These are phyloP conservation scores for Hemicentrotus pulcherrimus DNA, from an alignment of 35 echinoderm and acorn worm genomes.

Conservation along the genomic window DNA sequence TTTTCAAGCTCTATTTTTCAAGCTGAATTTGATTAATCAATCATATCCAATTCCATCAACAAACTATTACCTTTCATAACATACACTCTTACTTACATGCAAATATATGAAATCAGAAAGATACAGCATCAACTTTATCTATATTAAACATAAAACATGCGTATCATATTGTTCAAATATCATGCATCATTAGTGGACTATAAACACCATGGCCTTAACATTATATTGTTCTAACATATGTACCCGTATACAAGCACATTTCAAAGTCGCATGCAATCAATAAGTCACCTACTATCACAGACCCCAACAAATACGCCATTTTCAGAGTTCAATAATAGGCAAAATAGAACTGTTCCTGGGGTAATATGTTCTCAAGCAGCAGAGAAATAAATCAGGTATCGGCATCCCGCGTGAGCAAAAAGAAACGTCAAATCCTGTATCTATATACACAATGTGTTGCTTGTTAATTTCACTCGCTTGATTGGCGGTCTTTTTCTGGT, in stretches of 20 bases:
- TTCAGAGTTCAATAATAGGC: neutral
- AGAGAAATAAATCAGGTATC: neutral
- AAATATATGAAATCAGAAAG: no score
- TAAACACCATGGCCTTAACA: neutral
- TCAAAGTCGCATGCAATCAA: neutral
- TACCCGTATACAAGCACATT: neutral
- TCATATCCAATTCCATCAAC: no score
- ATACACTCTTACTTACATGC: no score
- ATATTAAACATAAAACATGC: no score
- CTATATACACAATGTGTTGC: neutral
- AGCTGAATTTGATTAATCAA: no score
- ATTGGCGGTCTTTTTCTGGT: no score
- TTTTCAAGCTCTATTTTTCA: no score
- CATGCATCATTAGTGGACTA: neutral
- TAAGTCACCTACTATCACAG: neutral
- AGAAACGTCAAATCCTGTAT: conserved; percentile 9
- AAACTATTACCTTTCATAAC: no score
- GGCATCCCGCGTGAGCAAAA: neutral
- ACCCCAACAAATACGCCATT: neutral
- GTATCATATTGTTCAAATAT: neutral
- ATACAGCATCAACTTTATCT: no score
- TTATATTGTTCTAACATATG: neutral
- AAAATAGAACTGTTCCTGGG: neutral
- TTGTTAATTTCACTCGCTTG: no score
- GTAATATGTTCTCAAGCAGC: neutral